Conservation (phyloP, 2,113 vertebrate genomes). For the Stictonetta naevosa region DNA sequence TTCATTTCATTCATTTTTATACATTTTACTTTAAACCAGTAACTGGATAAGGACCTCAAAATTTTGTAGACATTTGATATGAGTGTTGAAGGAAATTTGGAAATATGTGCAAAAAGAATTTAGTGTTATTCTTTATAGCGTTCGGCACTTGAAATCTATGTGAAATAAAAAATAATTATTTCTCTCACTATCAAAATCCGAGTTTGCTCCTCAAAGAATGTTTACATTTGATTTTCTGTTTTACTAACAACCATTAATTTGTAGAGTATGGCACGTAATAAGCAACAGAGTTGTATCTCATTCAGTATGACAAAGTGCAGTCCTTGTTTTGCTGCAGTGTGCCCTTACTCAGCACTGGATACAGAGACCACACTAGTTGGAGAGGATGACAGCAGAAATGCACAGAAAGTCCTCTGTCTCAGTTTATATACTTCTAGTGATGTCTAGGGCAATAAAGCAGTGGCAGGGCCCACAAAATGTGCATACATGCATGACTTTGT, state of each 20-base stretch:
- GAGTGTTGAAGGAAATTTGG: not conserved
- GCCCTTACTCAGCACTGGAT: not conserved
- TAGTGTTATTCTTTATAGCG: not conserved
- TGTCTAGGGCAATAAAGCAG: not conserved
- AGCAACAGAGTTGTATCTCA: not conserved
- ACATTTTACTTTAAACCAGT: not conserved
- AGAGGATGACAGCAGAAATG: not conserved
- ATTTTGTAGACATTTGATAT: not conserved
- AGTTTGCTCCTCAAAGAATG: not conserved
- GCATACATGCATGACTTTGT: not conserved
- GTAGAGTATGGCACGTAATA: accelerated
- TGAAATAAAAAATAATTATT: not conserved
- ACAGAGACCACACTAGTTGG: not conserved
- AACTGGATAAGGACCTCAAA: not conserved
- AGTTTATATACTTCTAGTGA: not conserved
- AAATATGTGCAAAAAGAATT: not conserved
- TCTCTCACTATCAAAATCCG: not conserved
- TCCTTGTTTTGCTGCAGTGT: not conserved
- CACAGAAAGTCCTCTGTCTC: not conserved
- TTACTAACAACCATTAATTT: not conserved
- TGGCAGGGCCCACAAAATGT: not conserved
- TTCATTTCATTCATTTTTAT: not conserved
- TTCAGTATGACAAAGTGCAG: not conserved
- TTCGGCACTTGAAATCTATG: not conserved
- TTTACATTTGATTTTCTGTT: not conserved